A percentile compares a stretch with the other conserved stretches of the same genome.
Conservation (phyloP, 2,888 invertebrate species). For the Chydorus sphaericus region DNA sequence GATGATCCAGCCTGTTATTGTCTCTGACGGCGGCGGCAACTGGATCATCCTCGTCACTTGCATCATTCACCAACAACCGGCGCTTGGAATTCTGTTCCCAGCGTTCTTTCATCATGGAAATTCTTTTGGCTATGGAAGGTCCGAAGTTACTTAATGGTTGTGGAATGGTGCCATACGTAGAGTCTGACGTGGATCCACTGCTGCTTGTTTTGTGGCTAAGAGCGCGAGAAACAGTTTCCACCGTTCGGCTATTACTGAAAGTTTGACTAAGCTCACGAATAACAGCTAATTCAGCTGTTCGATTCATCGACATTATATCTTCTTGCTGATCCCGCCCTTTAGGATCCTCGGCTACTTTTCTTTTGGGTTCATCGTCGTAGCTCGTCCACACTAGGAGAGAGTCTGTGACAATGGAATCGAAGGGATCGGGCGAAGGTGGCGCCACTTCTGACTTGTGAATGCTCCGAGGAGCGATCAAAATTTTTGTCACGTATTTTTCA, state of each 20-base stretch:
- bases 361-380: not conserved
- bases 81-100: constrained; percentile 5
- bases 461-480: not conserved
- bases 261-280: constrained; percentile 10
- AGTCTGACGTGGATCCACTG: not conserved
- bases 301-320: not conserved
- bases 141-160: not conserved
- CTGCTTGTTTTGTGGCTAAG: constrained; percentile 1
- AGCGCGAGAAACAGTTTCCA: constrained; percentile 9
- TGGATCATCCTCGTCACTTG: constrained; percentile 12
- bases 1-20: not conserved
- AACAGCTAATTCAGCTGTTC: not conserved
- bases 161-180: not conserved
- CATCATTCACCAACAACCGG: constrained; percentile 3
- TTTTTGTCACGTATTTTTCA: constrained; percentile 10
- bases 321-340: not conserved
- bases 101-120: constrained; percentile 12
- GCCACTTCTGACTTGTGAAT: too few species aligned
- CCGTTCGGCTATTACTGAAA: not conserved
- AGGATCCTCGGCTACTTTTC: not conserved
- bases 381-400: constrained; percentile 4
- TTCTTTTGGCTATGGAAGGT: not conserved
- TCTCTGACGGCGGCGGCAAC: too few species aligned
- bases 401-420: constrained; percentile 5
- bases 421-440: not conserved